phyloP scores from a whole-genome alignment of 2,113 vertebrate genomes.

The Odontesthes bonariensis region DNA sequence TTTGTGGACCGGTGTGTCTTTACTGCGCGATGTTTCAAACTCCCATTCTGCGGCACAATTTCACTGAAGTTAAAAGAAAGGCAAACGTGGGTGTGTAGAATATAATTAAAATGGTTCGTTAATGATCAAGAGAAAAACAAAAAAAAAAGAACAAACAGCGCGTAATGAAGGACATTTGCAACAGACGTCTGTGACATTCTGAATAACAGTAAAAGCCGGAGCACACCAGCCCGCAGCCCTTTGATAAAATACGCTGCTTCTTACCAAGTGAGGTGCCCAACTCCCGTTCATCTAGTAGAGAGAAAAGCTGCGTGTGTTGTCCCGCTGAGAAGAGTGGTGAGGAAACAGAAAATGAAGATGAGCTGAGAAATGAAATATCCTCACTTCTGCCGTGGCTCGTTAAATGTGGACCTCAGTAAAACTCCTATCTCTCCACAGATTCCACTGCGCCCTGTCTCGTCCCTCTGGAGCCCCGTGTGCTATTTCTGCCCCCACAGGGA shows the following conservation, averaged over 20 bases:
- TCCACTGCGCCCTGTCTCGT: slow-evolving; percentile 30
- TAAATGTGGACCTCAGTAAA: slow-evolving; percentile 29
- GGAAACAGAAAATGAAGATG: slow-evolving; percentile 16
- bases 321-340: slow-evolving; percentile 56
- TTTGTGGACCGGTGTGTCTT: neutral
- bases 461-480: slow-evolving; percentile 54
- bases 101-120: too few species aligned
- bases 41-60: neutral
- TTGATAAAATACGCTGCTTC: slow-evolving; percentile 15
- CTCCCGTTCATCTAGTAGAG: slow-evolving; percentile 78
- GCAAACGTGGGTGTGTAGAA: too few species aligned
- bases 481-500: slow-evolving; percentile 59
- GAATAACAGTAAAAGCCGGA: neutral
- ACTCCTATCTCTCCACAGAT: slow-evolving; percentile 41
- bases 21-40: neutral
- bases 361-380: slow-evolving; percentile 66
- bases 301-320: slow-evolving; percentile 64
- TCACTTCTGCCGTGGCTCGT: slow-evolving; percentile 35
- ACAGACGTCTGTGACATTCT: neutral
- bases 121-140: neutral
- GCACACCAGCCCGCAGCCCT: neutral
- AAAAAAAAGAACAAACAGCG: accelerated
- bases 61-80: too few species aligned
- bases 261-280: slow-evolving; percentile 80
- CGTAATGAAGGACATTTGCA: neutral